Percentiles rank a stretch among this genome's conserved stretches.
These are phyloP conservation scores for Phoxinus phoxinus DNA, from an alignment of 2,113 vertebrate genomes.

Conservation along the genomic window DNA sequence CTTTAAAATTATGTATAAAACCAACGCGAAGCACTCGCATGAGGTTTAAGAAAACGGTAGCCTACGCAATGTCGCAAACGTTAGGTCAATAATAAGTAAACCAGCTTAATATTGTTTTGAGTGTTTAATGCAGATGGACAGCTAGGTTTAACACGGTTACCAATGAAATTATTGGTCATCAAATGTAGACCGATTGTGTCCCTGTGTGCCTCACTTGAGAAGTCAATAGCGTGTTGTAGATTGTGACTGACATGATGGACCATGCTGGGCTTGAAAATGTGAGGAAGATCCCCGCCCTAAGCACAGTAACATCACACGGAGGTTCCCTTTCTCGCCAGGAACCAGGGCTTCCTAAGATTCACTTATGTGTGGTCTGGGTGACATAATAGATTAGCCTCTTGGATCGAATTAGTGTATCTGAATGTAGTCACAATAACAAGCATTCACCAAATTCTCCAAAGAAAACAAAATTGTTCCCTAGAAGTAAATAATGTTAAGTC, in stretches of 20 bases:
- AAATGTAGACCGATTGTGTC: not conserved
- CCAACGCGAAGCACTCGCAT: not conserved
- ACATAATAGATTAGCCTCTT: not conserved
- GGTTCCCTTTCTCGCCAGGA: not conserved
- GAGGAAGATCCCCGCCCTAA: not conserved
- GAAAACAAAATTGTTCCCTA: too few relatives aligned
- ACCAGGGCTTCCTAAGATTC: not conserved
- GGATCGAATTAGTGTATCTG: not conserved
- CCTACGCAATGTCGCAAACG: not conserved
- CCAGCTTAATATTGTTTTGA: not conserved
- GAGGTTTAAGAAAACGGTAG: not conserved
- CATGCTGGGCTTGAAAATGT: not conserved
- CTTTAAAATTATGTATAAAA: not conserved
- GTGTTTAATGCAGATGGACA: not conserved
- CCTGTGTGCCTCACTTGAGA: not conserved
- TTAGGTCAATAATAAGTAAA: not conserved
- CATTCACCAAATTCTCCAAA: not conserved
- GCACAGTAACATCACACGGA: not conserved
- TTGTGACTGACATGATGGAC: slow-evolving; percentile 16
- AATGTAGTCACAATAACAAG: not conserved
- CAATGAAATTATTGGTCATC: not conserved
- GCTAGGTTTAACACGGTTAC: not conserved
- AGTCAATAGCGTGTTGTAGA: not conserved
- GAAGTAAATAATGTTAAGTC: too few relatives aligned
- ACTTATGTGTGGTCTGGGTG: not conserved